Conservation (phyloP, 2,888 invertebrate species). For the Schizaphis graminum region DNA sequence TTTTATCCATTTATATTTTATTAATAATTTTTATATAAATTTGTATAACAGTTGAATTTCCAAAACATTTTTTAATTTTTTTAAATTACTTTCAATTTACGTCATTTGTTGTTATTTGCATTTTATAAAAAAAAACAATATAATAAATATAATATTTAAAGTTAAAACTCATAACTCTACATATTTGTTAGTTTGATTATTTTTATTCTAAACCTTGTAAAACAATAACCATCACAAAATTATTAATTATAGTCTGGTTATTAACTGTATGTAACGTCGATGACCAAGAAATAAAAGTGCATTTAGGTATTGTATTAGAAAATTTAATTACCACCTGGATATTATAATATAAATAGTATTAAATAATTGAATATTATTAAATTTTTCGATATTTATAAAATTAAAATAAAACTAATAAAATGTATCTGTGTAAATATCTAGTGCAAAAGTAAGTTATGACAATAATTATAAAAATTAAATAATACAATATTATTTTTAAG, state of each 20-base stretch:
- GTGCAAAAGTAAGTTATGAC: background rate
- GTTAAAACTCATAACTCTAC: background rate
- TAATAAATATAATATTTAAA: background rate
- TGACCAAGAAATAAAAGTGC: background rate
- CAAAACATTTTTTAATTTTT: background rate
- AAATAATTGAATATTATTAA: background rate
- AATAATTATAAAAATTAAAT: background rate
- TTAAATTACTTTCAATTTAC: background rate
- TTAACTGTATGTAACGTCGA: background rate
- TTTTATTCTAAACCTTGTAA: background rate
- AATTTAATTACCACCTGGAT: background rate
- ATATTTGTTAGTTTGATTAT: background rate
- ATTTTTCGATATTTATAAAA: background rate
- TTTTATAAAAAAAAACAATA: background rate
- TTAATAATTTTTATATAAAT: background rate
- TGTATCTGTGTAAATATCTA: background rate
- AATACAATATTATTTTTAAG: background rate
- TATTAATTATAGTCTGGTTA: background rate
- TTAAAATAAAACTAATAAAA: slow-evolving; percentile 2
- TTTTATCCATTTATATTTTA: background rate
- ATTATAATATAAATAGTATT: background rate
- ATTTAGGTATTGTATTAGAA: background rate
- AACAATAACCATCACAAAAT: background rate
- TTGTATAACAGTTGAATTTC: background rate
- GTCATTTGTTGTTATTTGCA: background rate